phyloP scores from a whole-genome alignment of 2,113 vertebrate genomes.

The cat (Felis catus) region DNA sequence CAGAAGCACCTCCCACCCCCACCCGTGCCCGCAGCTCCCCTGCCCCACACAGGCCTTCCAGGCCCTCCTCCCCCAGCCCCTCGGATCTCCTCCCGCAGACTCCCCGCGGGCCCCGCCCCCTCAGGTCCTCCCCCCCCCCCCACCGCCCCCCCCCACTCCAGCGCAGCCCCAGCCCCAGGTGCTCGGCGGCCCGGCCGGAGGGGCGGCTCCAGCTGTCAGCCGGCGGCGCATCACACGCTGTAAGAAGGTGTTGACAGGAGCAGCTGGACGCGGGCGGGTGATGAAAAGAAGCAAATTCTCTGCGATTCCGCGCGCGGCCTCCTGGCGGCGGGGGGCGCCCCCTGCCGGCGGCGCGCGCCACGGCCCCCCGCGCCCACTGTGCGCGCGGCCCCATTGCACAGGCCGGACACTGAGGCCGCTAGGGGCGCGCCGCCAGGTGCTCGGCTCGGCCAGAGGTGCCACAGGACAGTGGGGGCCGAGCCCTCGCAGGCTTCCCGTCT shows the following conservation, averaged over 20 bases:
- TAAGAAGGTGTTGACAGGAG: slow-evolving; percentile 99
- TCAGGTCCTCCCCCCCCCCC: background rate
- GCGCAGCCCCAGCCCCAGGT: slow-evolving; percentile 79
- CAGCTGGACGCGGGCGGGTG: slow-evolving; percentile 96
- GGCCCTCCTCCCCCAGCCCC: background rate
- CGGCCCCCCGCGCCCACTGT: rapidly evolving
- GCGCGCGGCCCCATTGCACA: background rate
- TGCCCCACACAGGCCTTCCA: background rate
- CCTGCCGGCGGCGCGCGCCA: background rate
- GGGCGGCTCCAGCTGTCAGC: slow-evolving; percentile 94
- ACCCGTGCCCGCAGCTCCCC: background rate
- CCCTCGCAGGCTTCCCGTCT: background rate
- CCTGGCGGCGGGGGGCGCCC: background rate
- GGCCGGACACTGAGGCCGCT: background rate
- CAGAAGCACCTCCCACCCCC: background rate
- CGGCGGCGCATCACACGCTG: slow-evolving; percentile 95
- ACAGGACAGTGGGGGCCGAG: background rate
- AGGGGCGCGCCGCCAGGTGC: background rate
- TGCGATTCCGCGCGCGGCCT: slow-evolving; percentile 82
- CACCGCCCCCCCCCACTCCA: background rate
- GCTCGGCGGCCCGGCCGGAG: slow-evolving; percentile 66
- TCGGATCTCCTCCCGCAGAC: background rate
- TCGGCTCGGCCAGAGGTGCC: background rate
- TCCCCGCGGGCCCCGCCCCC: background rate
- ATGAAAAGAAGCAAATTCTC: slow-evolving; percentile 96